These are phyloP conservation scores for Leptodactylus fallax DNA, from an alignment of 2,797 vertebrate genomes.

Conservation along the genomic window DNA sequence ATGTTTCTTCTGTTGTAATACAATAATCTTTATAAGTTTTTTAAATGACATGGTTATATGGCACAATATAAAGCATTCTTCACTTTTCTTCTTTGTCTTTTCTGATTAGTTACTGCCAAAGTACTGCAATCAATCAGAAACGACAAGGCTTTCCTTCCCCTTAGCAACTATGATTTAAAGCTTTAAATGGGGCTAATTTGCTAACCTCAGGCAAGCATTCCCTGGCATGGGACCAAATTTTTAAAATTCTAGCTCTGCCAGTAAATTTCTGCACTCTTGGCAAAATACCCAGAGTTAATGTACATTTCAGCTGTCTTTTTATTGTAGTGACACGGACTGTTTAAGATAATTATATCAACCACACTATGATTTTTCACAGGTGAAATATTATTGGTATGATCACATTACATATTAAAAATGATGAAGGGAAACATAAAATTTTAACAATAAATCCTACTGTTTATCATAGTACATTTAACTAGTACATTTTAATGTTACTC, in stretches of 20 bases:
- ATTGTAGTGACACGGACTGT: conserved; percentile 60
- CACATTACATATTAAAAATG: conserved; percentile 62
- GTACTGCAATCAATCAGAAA: conserved; percentile 59
- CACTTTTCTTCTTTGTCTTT: conserved; percentile 50
- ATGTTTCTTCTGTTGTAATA: not conserved
- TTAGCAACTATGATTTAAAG: conserved; percentile 60
- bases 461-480: too few relatives aligned
- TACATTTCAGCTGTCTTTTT: conserved; percentile 61
- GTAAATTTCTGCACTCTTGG: conserved; percentile 60
- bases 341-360: conserved; percentile 62
- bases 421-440: conserved; percentile 58
- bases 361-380: conserved; percentile 60
- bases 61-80: conserved; percentile 34
- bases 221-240: conserved; percentile 59
- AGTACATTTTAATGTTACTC: conserved; percentile 54
- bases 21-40: conserved; percentile 16
- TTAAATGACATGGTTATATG: conserved; percentile 35
- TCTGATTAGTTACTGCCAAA: conserved; percentile 60
- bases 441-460: conserved; percentile 45
- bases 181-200: conserved; percentile 64
- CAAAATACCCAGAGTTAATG: conserved; percentile 62
- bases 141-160: conserved; percentile 58
- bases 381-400: conserved; percentile 60
- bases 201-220: conserved; percentile 62
- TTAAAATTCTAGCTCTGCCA: conserved; percentile 58